Evolutionary conservation across 2,888 invertebrate genomes (phyloP), one percentile per base, ranked within the genome.

Genomic region (Kuschelorhynchus macadamiae): DNA sequence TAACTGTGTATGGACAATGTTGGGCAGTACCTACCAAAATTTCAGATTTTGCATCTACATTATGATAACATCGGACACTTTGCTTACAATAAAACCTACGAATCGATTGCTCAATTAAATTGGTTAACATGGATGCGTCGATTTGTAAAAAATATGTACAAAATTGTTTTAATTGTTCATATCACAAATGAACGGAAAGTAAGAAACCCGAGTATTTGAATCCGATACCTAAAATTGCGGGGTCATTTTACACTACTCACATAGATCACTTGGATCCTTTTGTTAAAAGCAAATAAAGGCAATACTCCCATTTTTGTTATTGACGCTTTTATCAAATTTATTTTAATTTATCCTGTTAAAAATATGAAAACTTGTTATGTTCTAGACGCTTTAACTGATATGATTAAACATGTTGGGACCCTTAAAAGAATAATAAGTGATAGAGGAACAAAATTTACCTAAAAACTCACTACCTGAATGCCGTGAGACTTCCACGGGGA

Each of bases 91-190:
- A 53, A 60, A 41, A 9, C 25, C 7, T 30, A 39, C 25, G 60
- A 60, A 9, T 16, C 39, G 25, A 39, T 66, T 20, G 41, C 20
- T 33, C 39, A 55, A 16, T 8, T 14, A 9, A 61, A 61, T 49
- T 61, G 64, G 67, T 71, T 70, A 36, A 33, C 50, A 36, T 16
- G 47, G 25, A 67, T 70, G 57, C 66, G 55, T 33, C 52, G 55
- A n/a, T 69, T 62, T 60, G 32, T 65, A n/a, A 60, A 16, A 59
- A 69, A 49, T 65, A 55, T 14, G 56, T 64, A 8, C 17, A 18
- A 25, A 50, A 55, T 42, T 64, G 39, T 49, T 33, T 69, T n/a
- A 16, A 52, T 17, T 65, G 60, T 18, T 21, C 56, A 16, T 67
- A 67, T 21, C 49, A 25, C 11, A 41, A 55, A 41, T 14, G 16